Evolutionary conservation across 2,113 vertebrate genomes (phyloP).

Genomic region (Sinocyclocheilus maitianheensis): DNA sequence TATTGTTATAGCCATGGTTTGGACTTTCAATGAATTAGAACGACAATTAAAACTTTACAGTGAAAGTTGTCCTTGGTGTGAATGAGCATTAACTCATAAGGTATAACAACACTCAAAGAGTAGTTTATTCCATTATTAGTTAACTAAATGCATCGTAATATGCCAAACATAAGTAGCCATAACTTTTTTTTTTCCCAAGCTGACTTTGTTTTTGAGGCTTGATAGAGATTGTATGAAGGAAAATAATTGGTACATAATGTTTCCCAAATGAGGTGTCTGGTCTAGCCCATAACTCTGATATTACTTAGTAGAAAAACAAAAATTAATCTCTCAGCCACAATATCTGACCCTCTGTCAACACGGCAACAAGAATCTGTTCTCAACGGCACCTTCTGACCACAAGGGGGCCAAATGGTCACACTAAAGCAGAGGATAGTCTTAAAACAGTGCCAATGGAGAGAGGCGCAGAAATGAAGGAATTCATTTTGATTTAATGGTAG

Average conservation of each 20-base stretch:
- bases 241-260: background rate
- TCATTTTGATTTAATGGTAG: background rate
- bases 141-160: background rate
- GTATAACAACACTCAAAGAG: background rate
- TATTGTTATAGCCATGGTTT: background rate
- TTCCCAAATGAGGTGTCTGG: background rate
- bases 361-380: too few relatives aligned
- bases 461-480: background rate
- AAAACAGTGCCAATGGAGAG: background rate
- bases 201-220: too few relatives aligned
- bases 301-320: background rate
- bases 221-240: too few relatives aligned
- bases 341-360: background rate
- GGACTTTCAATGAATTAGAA: background rate
- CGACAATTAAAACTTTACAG: background rate
- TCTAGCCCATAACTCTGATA: background rate
- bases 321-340: background rate
- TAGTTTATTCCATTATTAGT: background rate
- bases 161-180: background rate
- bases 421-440: background rate
- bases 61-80: background rate
- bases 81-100: background rate
- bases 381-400: background rate
- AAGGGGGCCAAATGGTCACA: constrained; percentile 16
- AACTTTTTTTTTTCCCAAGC: too few relatives aligned